Evolutionary conservation across 2,888 invertebrate species (phyloP), one percentile per base, ranked within the genome.

Genomic region (Agrypnus murinus): DNA sequence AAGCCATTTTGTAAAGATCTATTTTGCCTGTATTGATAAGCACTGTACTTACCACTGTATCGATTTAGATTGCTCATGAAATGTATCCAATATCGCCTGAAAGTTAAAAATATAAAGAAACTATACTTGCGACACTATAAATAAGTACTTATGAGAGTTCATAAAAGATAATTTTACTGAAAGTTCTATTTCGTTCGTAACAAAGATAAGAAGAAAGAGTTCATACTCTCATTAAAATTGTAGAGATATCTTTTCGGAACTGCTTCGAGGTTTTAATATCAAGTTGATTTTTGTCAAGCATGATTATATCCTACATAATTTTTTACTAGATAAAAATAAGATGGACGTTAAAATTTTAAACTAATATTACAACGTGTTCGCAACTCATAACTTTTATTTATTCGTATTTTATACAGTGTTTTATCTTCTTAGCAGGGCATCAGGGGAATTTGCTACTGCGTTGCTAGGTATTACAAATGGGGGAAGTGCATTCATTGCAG

Each of bases 331-430:
- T 31, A 17, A 58, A 58, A 53, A 55, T 17, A 55, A 55, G 36
- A 14, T 12, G 53, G 34, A 53, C 15, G 50, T 63, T 40, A 64
- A 53, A 64, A 46, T 60, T 64, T 64, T 64, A 64, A 64, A 53
- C 50, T 64, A 64, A 50, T 53, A 53, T 53, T 10, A 9, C 17
- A 25, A 40, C 43, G 48, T 45, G 46, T 53, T 36, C 32, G n/a
- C 36, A 31, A 31, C 48, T 19, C 19, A 17, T 12, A 19, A 31
- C n/a, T n/a, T 48, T 48, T 48, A 48, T 48, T 48, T 48, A 3
- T 14, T 48, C 17, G 25, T 19, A 19, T 48, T 48, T 48, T 19
- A 25, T 14, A 19, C 19, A 31, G 10, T 19, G 15, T 34, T 53
- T 53, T 50, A 53, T 38, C 40, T 48, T 43, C 64, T 64, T 40